These are phyloP conservation scores for Batillaria attramentaria DNA, from an alignment of 1,140 invertebrate species.

Conservation along the genomic window DNA sequence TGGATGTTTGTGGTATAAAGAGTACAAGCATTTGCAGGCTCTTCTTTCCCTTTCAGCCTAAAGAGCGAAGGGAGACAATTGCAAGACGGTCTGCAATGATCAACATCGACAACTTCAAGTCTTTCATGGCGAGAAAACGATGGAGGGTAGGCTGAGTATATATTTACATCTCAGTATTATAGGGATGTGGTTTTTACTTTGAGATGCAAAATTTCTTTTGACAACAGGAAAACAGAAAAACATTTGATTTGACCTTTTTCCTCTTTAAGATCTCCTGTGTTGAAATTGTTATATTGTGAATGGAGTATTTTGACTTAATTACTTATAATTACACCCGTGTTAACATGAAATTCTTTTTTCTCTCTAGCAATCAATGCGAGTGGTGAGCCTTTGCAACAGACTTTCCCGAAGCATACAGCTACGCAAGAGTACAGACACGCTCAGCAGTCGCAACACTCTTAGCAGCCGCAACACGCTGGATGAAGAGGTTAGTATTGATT, in stretches of 20 bases:
- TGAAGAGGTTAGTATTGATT: conserved; percentile 48
- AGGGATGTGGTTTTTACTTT: not conserved
- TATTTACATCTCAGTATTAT: not conserved
- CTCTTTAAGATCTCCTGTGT: too few species aligned
- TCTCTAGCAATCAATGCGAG: conserved; percentile 71
- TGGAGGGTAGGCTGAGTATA: conserved; percentile 71
- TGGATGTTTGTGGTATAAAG: too few species aligned
- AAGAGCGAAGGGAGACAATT: conserved; percentile 61
- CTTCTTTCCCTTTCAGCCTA: conserved; percentile 66
- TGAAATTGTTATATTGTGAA: too few species aligned
- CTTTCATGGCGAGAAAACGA: conserved; percentile 72
- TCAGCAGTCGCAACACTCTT: conserved; percentile 55
- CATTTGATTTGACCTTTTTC: not conserved
- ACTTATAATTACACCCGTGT: too few species aligned
- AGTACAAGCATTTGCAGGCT: too few species aligned
- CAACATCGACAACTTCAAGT: conserved; percentile 74
- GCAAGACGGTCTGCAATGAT: conserved; percentile 68
- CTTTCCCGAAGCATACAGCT: conserved; percentile 65
- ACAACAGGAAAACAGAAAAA: not conserved
- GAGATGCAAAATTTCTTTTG: not conserved
- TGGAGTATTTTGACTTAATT: too few species aligned
- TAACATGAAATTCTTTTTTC: too few species aligned
- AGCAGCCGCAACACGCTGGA: conserved; percentile 54
- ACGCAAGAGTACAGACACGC: conserved; percentile 51
- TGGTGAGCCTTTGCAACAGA: conserved; percentile 72